phyloP scores from a whole-genome alignment of 1,140 invertebrate genomes.

The Triops cancriformis region DNA sequence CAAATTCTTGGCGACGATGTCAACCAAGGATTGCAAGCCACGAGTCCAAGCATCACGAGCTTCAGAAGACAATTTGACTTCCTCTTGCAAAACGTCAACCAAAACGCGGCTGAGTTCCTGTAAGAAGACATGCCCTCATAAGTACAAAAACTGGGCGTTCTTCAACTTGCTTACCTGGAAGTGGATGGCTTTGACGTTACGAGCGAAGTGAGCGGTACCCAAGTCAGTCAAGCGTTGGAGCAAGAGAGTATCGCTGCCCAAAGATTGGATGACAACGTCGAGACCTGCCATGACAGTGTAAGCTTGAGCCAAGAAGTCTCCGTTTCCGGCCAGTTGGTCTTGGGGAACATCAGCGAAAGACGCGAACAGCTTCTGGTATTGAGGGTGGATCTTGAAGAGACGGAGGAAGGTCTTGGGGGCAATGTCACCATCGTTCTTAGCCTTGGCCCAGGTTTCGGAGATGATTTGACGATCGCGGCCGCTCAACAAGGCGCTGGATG shows the following conservation, averaged over 20 bases:
- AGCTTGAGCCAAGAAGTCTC: constrained; percentile 59
- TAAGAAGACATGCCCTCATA: no score
- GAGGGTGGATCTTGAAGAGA: constrained; percentile 53
- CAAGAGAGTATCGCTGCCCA: constrained; percentile 10
- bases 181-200: not conserved
- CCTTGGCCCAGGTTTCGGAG: no score
- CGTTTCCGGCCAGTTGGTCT: constrained; percentile 47
- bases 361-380: constrained; percentile 50
- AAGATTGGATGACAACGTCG: constrained; percentile 20
- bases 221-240: not conserved
- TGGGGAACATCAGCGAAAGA: constrained; percentile 49
- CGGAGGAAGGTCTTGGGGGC: constrained; percentile 38
- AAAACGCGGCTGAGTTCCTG: constrained; percentile 32
- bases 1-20: constrained; percentile 15
- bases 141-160: no score
- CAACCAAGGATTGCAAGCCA: not conserved
- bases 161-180: constrained; percentile 3
- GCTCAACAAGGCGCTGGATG: no score
- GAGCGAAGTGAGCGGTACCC: constrained; percentile 23
- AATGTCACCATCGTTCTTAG: constrained; percentile 15
- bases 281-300: constrained; percentile 46
- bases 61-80: constrained; percentile 34
- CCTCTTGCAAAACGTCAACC: constrained; percentile 38
- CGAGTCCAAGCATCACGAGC: constrained; percentile 20
- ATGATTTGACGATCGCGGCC: no score